Conservation (phyloP, 1,140 invertebrate species). For the Dendrolimus punctatus region DNA sequence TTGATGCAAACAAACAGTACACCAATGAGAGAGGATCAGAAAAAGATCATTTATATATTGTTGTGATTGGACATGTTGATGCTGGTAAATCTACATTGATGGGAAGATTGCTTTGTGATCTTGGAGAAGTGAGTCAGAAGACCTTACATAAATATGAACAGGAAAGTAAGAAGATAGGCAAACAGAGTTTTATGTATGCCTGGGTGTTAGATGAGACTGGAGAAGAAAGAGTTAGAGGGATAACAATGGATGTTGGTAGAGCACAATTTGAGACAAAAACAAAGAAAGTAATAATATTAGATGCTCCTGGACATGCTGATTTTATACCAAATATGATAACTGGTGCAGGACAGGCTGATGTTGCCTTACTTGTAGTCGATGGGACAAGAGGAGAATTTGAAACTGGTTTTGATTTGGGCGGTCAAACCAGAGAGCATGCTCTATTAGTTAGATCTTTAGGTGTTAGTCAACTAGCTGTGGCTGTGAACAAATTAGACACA, state of each 20-base stretch:
- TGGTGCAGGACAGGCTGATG: conserved; percentile 97
- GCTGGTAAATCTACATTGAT: conserved; percentile 99
- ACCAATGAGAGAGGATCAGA: conserved; percentile 80
- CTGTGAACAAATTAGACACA: conserved; percentile 90
- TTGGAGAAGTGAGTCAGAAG: conserved; percentile 92
- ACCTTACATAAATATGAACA: conserved; percentile 98
- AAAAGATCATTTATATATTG: conserved; percentile 93
- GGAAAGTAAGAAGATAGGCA: conserved; percentile 97
- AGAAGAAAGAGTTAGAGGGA: conserved; percentile 90
- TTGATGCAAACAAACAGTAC: conserved; percentile 75
- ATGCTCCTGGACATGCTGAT: conserved; percentile 98
- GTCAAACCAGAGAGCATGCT: conserved; percentile 98
- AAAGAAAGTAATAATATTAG: conserved; percentile 89
- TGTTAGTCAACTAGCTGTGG: conserved; percentile 88
- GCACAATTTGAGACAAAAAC: conserved; percentile 94
- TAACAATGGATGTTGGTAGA: conserved; percentile 98
- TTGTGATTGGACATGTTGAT: conserved; percentile 99
- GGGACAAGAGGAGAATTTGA: conserved; percentile 98
- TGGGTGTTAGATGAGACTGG: conserved; percentile 99
- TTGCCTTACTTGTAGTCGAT: conserved; percentile 96
- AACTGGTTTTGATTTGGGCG: conserved; percentile 97
- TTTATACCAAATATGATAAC: conserved; percentile 99
- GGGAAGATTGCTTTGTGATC: conserved; percentile 92
- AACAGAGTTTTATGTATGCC: conserved; percentile 98
- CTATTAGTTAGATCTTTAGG: conserved; percentile 91